A percentile compares a stretch with the other conserved stretches of the same genome.
Conservation (phyloP, 2,888 invertebrate genomes). For the Melinaea menophilus region DNA sequence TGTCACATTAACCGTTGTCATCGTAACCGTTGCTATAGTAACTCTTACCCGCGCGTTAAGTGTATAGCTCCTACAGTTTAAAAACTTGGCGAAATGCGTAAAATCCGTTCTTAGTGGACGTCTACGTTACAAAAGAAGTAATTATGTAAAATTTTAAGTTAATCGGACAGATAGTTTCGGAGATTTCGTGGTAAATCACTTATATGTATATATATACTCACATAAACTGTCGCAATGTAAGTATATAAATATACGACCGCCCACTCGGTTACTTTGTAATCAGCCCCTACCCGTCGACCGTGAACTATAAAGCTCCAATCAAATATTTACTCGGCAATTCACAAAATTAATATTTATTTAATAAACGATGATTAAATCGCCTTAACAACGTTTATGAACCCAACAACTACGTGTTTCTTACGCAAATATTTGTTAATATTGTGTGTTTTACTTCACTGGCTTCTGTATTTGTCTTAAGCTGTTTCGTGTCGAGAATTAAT, state of each 20-base stretch:
- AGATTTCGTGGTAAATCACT: too few species aligned
- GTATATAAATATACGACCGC: conserved; percentile 14
- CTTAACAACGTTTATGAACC: conserved; percentile 37
- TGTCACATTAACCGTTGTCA: too few species aligned
- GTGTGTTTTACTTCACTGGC: conserved; percentile 12
- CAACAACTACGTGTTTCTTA: conserved; percentile 30
- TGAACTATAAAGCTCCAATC: conserved; percentile 45
- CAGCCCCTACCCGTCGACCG: conserved; percentile 52
- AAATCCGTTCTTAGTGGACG: too few species aligned
- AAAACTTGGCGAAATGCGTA: too few species aligned
- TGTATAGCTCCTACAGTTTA: too few species aligned
- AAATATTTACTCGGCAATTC: conserved; percentile 61
- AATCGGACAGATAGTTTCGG: too few species aligned
- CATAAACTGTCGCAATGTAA: too few species aligned
- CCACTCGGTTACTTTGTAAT: conserved; percentile 25
- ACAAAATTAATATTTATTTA: conserved; percentile 64
- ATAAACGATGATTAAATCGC: conserved; percentile 48
- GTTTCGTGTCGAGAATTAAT: not conserved
- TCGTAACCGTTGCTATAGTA: too few species aligned
- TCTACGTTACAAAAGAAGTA: too few species aligned
- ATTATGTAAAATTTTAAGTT: too few species aligned
- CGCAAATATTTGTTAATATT: conserved; percentile 26
- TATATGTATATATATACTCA: too few species aligned
- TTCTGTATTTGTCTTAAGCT: conserved; percentile 11
- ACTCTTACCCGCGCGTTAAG: too few species aligned